Evolutionary conservation across 1,140 invertebrate genomes (phyloP), one percentile per base, ranked within the genome.

Genomic region (Chlorops oryzae): DNA sequence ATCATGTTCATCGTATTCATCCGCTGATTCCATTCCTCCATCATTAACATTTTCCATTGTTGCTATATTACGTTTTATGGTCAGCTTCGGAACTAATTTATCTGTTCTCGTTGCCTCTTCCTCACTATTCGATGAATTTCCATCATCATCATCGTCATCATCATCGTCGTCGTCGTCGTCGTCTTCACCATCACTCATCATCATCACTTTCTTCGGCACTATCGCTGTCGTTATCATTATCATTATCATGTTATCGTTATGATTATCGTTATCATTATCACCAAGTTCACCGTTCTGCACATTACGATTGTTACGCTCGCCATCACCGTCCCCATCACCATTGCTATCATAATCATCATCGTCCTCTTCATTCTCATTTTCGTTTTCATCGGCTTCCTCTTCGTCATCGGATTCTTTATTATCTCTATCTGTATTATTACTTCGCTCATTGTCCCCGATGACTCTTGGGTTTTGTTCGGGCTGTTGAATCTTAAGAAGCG

Each of bases 151-250:
- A 44, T 56, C 51, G 12, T 56, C 52, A 44, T 47, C 45, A 3
- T 53, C 54, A 3, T 52, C 56, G 7, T 56, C 50, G 28, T 60
- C 59, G 46, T 62, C 43, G 32, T 47, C 40, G 15, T 60, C 54
- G 10, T 41, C 28, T 13, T 52, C 56, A 10, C 55, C 52, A 21
- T 37, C 28, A 3, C 22, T 59, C 54, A 22, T 38, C 34, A 24
- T 52, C 57, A 6, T 53, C 53, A 28, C 41, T 45, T 12, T 25
- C 24, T n/a, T 47, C 35, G 7, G 22, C 23, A 38, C 35, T n/a
- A 17, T 47, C 23, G 10, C 21, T 35, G 12, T 47, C 34, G n/a
- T 37, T 34, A 21, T 37, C 44, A 10, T 47, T 35, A 47, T 47
- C 45, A 23, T 23, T 2, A 5, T 41, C 39, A 25, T 22, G 18